Conservation (phyloP, 2,888 invertebrate species). For the Dynastes grantii region DNA sequence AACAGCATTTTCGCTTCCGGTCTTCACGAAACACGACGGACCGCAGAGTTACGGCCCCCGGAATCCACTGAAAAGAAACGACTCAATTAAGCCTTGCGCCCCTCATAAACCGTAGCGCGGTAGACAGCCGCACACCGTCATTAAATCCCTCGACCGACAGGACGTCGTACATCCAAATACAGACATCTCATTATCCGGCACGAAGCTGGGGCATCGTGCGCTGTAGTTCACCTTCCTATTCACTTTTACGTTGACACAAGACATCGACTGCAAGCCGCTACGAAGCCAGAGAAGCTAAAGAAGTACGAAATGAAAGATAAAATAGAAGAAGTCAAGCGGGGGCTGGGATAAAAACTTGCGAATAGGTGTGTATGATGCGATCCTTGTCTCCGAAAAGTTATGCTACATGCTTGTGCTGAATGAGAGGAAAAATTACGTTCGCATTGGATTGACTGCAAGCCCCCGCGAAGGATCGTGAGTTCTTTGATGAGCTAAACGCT, state of each 20-base stretch:
- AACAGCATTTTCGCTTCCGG: background rate
- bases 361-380: slow-evolving; percentile 13
- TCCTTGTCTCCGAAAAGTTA: background rate
- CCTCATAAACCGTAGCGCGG: background rate
- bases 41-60: background rate
- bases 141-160: slow-evolving; percentile 20
- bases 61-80: slow-evolving; percentile 4
- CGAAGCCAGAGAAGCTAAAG: too few relatives aligned
- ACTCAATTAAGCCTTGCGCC: slow-evolving; percentile 20
- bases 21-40: slow-evolving; percentile 4
- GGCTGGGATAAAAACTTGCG: background rate
- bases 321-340: too few relatives aligned
- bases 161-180: slow-evolving; percentile 26
- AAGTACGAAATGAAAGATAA: background rate
- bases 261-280: too few relatives aligned
- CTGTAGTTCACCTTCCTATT: background rate
- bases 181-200: slow-evolving; percentile 27
- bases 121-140: background rate
- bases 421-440: slow-evolving; percentile 4
- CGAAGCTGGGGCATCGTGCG: background rate
- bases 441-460: slow-evolving; percentile 31
- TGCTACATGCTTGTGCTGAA: background rate
- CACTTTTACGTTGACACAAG: too few relatives aligned
- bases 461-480: slow-evolving; percentile 41
- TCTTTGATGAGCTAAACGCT: background rate